phyloP scores from a whole-genome alignment of 2,113 vertebrate species.

The Hippotragus niger region DNA sequence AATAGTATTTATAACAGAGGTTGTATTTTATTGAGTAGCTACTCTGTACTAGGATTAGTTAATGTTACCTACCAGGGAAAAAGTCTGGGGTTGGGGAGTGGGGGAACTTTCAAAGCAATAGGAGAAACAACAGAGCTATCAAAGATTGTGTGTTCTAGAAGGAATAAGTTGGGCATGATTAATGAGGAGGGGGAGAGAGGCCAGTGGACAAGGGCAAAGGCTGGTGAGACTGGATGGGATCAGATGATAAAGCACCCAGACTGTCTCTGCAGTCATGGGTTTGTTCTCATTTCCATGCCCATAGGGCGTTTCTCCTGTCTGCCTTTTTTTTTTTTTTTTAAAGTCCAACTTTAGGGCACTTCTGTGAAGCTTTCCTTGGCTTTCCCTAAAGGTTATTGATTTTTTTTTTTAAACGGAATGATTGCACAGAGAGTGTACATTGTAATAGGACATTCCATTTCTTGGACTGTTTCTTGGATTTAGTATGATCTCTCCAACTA shows the following conservation, averaged over 20 bases:
- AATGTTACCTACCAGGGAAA: not conserved
- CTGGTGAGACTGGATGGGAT: not conserved
- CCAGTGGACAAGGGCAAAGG: not conserved
- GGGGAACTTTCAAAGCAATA: not conserved
- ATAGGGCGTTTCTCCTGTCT: not conserved
- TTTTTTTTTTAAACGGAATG: not conserved
- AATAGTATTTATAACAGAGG: not conserved
- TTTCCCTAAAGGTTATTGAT: not conserved
- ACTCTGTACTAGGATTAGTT: not conserved
- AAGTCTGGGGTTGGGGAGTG: not conserved
- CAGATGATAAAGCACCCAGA: not conserved
- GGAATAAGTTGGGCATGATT: not conserved
- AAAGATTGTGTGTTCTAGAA: not conserved
- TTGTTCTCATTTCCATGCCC: not conserved
- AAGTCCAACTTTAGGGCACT: not conserved
- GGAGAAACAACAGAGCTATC: not conserved
- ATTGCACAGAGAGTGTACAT: not conserved
- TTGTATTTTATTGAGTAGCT: not conserved
- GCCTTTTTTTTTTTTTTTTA: not conserved
- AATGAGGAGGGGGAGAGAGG: not conserved
- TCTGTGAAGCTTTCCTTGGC: not conserved
- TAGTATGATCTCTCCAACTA: not conserved
- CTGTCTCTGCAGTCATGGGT: not conserved
- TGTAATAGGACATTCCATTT: not conserved
- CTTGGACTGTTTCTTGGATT: not conserved